These are phyloP conservation scores for Phalacrocorax pelagicus DNA, from an alignment of 2,113 vertebrate genomes.

Conservation along the genomic window DNA sequence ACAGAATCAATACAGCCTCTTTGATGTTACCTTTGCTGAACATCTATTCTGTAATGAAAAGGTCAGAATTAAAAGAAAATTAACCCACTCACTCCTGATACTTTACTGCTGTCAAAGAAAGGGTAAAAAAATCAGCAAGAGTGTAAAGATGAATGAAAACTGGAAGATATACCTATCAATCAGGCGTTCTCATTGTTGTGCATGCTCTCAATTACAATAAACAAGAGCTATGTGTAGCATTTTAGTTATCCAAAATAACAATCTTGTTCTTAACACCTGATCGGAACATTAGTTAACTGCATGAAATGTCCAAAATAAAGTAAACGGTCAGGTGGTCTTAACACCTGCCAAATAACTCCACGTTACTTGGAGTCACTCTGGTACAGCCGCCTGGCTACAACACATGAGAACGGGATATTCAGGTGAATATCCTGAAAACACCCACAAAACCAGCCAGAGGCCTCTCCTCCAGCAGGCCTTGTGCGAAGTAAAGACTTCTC, in stretches of 20 bases:
- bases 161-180: background rate
- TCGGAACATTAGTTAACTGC: background rate
- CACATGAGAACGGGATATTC: background rate
- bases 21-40: constrained; percentile 14
- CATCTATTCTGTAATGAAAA: constrained; percentile 16
- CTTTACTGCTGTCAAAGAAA: background rate
- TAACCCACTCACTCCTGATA: background rate
- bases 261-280: background rate
- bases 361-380: background rate
- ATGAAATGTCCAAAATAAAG: background rate
- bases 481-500: background rate
- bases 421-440: background rate
- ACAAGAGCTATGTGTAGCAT: background rate
- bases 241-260: background rate
- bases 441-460: background rate
- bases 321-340: background rate
- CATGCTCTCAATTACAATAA: background rate
- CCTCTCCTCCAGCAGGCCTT: background rate
- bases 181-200: background rate
- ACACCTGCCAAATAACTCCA: background rate
- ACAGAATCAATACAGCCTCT: constrained; percentile 35
- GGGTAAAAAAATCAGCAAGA: background rate
- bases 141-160: background rate
- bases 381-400: background rate
- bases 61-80: constrained; percentile 21